Conservation (phyloP, 2,797 vertebrate genomes). For the Phalanger gymnotis region DNA sequence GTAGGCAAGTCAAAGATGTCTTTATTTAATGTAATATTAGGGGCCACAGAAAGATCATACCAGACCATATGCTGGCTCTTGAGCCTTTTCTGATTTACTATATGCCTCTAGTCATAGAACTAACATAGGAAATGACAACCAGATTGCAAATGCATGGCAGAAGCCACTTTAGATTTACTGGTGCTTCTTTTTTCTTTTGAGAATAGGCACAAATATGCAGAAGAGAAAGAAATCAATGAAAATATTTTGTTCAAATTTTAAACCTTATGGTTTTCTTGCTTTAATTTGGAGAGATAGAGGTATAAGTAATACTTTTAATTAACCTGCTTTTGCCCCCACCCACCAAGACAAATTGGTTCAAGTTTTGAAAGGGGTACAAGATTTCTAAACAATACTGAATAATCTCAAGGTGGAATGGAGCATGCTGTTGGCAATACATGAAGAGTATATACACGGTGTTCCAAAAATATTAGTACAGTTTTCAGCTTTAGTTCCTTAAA, state of each 20-base stretch:
- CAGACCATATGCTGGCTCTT: neutral
- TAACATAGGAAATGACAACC: neutral
- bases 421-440: neutral
- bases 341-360: neutral
- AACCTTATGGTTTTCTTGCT: neutral
- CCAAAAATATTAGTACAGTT: neutral
- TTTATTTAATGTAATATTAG: neutral
- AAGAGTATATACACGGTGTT: neutral
- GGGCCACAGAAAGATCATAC: neutral
- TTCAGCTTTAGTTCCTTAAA: neutral
- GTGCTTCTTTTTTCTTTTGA: neutral
- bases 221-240: neutral
- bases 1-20: neutral
- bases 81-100: neutral
- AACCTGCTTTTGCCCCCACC: no score
- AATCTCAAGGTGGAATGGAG: neutral
- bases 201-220: neutral
- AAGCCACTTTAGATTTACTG: neutral
- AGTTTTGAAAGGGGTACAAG: neutral
- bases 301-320: neutral
- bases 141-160: neutral
- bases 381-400: neutral
- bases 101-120: neutral
- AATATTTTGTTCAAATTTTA: neutral
- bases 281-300: neutral